Evolutionary conservation across 2,888 invertebrate species (phyloP).

Genomic region (Peribatodes rhomboidaria): DNA sequence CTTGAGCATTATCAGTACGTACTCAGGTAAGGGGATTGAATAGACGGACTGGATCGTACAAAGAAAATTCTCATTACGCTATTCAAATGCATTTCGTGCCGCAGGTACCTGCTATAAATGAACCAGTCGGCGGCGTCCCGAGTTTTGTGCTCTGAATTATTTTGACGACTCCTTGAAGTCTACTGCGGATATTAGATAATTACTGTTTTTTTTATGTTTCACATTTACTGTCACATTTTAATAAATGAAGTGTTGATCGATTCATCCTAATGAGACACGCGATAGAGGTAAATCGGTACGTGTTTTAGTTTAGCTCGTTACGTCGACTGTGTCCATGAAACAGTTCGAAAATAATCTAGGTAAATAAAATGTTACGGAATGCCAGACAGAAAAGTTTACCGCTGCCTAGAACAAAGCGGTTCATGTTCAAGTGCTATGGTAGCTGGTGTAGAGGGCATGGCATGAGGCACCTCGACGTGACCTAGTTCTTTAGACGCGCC

Average conservation of each 20-base stretch:
- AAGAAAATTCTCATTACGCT: constrained; percentile 58
- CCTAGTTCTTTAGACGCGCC: constrained; percentile 80
- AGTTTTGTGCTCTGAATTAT: constrained; percentile 8
- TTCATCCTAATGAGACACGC: neutral
- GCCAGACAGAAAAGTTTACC: constrained; percentile 51
- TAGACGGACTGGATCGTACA: constrained; percentile 40
- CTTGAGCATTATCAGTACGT: constrained; percentile 67
- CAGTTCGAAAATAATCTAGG: constrained; percentile 50
- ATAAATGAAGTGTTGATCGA: constrained; percentile 8
- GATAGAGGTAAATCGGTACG: neutral
- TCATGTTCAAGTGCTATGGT: constrained; percentile 54
- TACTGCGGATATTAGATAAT: constrained; percentile 1
- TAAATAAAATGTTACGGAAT: constrained; percentile 54
- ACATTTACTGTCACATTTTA: constrained; percentile 6
- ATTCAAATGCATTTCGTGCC: constrained; percentile 53
- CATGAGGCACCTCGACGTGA: constrained; percentile 76
- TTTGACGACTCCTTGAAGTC: neutral
- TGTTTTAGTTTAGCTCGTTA: constrained; percentile 4
- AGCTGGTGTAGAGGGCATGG: constrained; percentile 59
- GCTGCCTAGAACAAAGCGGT: constrained; percentile 49
- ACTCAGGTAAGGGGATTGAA: constrained; percentile 69
- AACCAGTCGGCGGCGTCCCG: constrained; percentile 49
- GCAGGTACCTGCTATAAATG: constrained; percentile 47
- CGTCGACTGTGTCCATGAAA: constrained; percentile 3
- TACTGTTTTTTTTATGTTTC: neutral